Evolutionary conservation across 2,113 vertebrate species (phyloP).

Genomic region (Phyllostomus hastatus): DNA sequence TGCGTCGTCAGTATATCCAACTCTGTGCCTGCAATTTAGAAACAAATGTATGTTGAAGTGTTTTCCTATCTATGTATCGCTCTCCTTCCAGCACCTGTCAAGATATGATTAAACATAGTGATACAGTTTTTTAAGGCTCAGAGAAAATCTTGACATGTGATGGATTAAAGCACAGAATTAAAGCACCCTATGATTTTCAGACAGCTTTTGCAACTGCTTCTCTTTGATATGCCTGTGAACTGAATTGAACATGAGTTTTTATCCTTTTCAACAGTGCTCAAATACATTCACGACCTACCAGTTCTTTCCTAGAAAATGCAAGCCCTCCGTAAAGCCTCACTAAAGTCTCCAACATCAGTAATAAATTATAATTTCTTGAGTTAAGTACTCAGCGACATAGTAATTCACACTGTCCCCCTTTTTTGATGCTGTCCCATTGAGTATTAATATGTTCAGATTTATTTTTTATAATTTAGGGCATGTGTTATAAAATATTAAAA

Average conservation of each 20-base stretch:
- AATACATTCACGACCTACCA: not conserved
- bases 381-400: constrained; percentile 11
- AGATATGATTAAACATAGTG: constrained; percentile 25
- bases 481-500: constrained; percentile 74
- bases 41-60: constrained; percentile 25
- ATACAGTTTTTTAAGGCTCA: constrained; percentile 3
- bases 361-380: constrained; percentile 27
- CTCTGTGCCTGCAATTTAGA: not conserved
- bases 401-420: not conserved
- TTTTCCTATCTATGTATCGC: not conserved
- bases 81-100: not conserved
- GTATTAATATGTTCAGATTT: constrained; percentile 64
- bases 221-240: constrained; percentile 3
- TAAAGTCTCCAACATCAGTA: not conserved
- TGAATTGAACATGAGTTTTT: not conserved
- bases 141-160: constrained; percentile 42
- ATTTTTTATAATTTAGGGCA: constrained; percentile 72
- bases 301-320: constrained; percentile 7
- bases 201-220: not conserved
- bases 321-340: not conserved
- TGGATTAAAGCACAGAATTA: constrained; percentile 32
- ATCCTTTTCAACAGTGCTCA: constrained; percentile 35
- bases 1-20: not conserved
- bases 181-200: constrained; percentile 13
- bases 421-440: constrained; percentile 44